Evolutionary conservation across 2,888 invertebrate species (phyloP).

Genomic region (Malthinus flaveolus): DNA sequence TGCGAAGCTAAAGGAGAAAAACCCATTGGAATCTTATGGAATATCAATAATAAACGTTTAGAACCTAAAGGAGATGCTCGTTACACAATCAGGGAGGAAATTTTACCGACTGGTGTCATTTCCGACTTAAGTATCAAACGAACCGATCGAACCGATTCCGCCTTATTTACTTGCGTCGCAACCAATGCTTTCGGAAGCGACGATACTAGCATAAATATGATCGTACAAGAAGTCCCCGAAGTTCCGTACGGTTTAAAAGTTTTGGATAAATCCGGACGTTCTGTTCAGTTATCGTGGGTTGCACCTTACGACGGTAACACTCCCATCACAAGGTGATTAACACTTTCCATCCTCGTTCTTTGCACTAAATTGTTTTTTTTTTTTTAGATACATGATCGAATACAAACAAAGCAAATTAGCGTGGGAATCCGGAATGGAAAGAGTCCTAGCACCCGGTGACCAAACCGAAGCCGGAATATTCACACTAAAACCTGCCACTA

Average conservation of each 20-base stretch:
- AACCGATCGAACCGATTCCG: conserved; percentile 86
- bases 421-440: conserved; percentile 84
- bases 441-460: conserved; percentile 87
- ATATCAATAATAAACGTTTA: conserved; percentile 89
- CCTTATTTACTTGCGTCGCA: conserved; percentile 88
- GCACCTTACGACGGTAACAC: conserved; percentile 92
- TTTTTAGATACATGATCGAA: conserved; percentile 74
- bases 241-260: conserved; percentile 87
- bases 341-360: not conserved
- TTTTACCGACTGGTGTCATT: conserved; percentile 82
- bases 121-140: conserved; percentile 88
- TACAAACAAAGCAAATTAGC: conserved; percentile 84
- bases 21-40: conserved; percentile 93
- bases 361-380: not conserved
- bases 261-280: conserved; percentile 86
- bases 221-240: conserved; percentile 90
- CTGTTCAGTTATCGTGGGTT: conserved; percentile 90
- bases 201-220: conserved; percentile 94
- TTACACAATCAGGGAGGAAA: conserved; percentile 86
- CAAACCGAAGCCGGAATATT: conserved; percentile 88
- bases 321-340: conserved; percentile 69
- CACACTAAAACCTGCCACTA: conserved; percentile 86
- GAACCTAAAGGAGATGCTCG: conserved; percentile 90
- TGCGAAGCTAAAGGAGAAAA: conserved; percentile 94
- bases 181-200: conserved; percentile 93